These are phyloP conservation scores for Drosophila carrolli DNA, from an alignment of 1,140 invertebrate species.

Conservation along the genomic window DNA sequence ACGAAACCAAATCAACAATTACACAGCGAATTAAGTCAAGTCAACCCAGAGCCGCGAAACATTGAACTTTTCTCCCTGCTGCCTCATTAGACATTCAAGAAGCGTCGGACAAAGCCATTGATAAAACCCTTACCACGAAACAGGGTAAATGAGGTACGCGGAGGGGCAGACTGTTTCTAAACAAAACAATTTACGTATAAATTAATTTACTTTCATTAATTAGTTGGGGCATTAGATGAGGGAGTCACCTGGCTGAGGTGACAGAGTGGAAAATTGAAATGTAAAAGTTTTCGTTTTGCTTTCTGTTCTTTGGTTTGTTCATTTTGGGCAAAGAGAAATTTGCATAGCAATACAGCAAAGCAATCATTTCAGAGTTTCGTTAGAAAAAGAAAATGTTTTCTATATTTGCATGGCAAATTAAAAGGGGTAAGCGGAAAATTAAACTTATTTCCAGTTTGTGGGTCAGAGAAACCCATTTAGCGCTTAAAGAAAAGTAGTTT, in stretches of 20 bases:
- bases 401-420: constrained; percentile 44
- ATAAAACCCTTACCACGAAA: constrained; percentile 47
- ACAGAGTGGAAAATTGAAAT: constrained; percentile 66
- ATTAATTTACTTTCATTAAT: constrained; percentile 79
- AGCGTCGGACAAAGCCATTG: constrained; percentile 61
- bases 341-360: constrained; percentile 53
- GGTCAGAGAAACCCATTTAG: constrained; percentile 1
- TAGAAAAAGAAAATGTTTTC: constrained; percentile 19
- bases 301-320: constrained; percentile 35
- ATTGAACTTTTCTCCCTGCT: constrained; percentile 16
- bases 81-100: constrained; percentile 65
- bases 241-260: constrained; percentile 36
- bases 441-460: constrained; percentile 9
- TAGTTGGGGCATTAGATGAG: constrained; percentile 64
- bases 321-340: constrained; percentile 50
- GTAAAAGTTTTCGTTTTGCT: constrained; percentile 61
- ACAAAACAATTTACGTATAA: constrained; percentile 79
- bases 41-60: constrained; percentile 22
- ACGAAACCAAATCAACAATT: constrained; percentile 67
- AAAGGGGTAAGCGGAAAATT: constrained; percentile 20
- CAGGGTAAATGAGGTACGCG: constrained; percentile 8
- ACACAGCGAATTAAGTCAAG: constrained; percentile 63
- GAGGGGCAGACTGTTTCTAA: constrained; percentile 53
- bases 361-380: constrained; percentile 11
- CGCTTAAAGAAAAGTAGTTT: not conserved